Conservation (phyloP, 2,888 invertebrate species). For the Apotomis betuletana region DNA sequence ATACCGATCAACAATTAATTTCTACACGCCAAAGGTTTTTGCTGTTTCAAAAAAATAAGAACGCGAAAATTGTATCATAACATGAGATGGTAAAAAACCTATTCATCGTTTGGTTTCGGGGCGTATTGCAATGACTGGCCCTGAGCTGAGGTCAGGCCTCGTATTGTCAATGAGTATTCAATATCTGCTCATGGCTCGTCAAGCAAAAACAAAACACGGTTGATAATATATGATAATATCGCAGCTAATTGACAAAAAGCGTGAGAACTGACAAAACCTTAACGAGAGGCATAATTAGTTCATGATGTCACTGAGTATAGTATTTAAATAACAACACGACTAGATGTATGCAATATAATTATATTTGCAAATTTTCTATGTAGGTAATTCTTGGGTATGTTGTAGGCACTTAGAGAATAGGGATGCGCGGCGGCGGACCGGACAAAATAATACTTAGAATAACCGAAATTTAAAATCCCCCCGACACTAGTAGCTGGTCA, state of each 20-base stretch:
- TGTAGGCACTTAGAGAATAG: too few species aligned
- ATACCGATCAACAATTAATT: slow-evolving; percentile 73
- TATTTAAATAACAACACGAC: too few species aligned
- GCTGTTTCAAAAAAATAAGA: slow-evolving; percentile 57
- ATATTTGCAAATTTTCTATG: too few species aligned
- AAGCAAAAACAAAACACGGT: slow-evolving; percentile 47
- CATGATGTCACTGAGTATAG: slow-evolving; percentile 18
- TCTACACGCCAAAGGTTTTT: slow-evolving; percentile 64
- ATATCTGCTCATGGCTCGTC: slow-evolving; percentile 48
- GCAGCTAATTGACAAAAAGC: slow-evolving; percentile 42
- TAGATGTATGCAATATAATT: too few species aligned
- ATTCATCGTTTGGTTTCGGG: slow-evolving; percentile 50
- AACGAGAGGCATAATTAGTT: slow-evolving; percentile 30
- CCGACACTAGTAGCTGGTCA: too few species aligned
- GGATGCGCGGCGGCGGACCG: too few species aligned
- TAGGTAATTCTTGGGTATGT: too few species aligned
- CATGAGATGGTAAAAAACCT: slow-evolving; percentile 52
- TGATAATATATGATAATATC: slow-evolving; percentile 42
- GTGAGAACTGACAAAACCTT: slow-evolving; percentile 52
- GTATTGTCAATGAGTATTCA: slow-evolving; percentile 48
- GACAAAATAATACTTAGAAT: too few species aligned
- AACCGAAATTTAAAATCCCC: too few species aligned
- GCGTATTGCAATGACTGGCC: slow-evolving; percentile 55
- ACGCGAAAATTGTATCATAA: slow-evolving; percentile 56
- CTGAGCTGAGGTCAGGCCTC: slow-evolving; percentile 56